Conservation (phyloP, 2,797 vertebrate species). For the Chelon auratus region DNA sequence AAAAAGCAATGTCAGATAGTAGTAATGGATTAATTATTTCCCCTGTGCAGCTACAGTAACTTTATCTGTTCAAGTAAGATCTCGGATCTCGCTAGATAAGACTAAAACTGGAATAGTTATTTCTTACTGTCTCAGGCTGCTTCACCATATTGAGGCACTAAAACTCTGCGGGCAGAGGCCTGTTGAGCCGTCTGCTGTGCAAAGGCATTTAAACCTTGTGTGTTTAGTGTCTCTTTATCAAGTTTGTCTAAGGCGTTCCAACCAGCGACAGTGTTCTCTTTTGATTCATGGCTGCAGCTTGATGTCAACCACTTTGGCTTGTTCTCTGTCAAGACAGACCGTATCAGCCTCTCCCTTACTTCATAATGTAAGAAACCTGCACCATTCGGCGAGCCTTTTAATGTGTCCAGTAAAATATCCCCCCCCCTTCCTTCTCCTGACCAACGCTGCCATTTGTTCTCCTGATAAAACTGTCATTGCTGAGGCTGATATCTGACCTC, state of each 20-base stretch:
- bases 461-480: slow-evolving; percentile 87
- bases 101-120: slow-evolving; percentile 29
- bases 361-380: slow-evolving; percentile 70
- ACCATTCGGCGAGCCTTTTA: slow-evolving; percentile 72
- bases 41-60: not conserved
- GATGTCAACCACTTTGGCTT: slow-evolving; percentile 71
- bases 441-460: slow-evolving; percentile 81
- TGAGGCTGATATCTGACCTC: slow-evolving; percentile 83
- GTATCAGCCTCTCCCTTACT: slow-evolving; percentile 71
- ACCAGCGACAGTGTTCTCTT: slow-evolving; percentile 27
- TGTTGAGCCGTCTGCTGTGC: slow-evolving; percentile 24
- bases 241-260: slow-evolving; percentile 54
- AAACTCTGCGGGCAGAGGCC: slow-evolving; percentile 22
- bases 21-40: not conserved
- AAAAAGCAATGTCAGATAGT: not conserved
- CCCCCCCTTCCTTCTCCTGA: slow-evolving; percentile 66
- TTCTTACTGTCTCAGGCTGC: slow-evolving; percentile 42
- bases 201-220: slow-evolving; percentile 44
- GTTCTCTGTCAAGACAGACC: slow-evolving; percentile 71
- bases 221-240: slow-evolving; percentile 66
- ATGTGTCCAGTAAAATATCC: slow-evolving; percentile 78
- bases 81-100: slow-evolving; percentile 17
- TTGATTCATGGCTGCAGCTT: slow-evolving; percentile 68
- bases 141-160: slow-evolving; percentile 42
- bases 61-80: not conserved